Base-by-base conservation (phyloP, 2,888 invertebrate species). In the Brenthis hecate region DNA sequence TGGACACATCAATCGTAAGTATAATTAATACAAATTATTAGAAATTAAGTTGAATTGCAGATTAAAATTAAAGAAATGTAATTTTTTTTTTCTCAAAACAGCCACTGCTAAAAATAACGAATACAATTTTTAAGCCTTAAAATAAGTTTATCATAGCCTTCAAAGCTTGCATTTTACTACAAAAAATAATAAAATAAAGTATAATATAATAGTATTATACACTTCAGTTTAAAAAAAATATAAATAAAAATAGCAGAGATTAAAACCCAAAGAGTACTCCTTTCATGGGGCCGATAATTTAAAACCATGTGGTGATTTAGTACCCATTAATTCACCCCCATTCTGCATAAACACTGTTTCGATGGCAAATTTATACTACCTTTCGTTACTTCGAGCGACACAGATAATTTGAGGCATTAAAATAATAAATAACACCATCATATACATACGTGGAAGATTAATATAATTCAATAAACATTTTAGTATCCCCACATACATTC, bases 391-490 rank as follows among this genome's bases (percentile, higher is more conserved):
- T 57, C 53, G 56, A 51, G 43, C 57, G 11, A 43, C 36, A 28
- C 54, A 53, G 66, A 61, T 66, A 68, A 68, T 70, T 70, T 61
- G 36, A 61, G 43, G 32, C 54, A 61, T 70, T 68, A 72, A 64
- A 71, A 71, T 69, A 72, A 73, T 74, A 74, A 73, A 73, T 71
- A 69, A 71, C 19, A 32, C 36, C 65, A 69, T 63, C 54, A 56
- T 54, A 66, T 69, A 73, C 70, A 72, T 71, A 66, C 28, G 55
- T 36, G n/a, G 69, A 60, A 56, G 64, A 70, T 68, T 70, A 61
- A 72, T 72, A 73, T 75, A 75, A 72, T 74, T 76, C 70, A 73
- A 67, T 67, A 69, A 60, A 54, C 53, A 60, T 68, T 63, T 68
- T 58, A 47, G 69, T 58, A 68, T 56, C 71, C 66, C 70, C 64